Base-by-base conservation (phyloP, 2,888 invertebrate genomes). In the Ennomos quercinarius region DNA sequence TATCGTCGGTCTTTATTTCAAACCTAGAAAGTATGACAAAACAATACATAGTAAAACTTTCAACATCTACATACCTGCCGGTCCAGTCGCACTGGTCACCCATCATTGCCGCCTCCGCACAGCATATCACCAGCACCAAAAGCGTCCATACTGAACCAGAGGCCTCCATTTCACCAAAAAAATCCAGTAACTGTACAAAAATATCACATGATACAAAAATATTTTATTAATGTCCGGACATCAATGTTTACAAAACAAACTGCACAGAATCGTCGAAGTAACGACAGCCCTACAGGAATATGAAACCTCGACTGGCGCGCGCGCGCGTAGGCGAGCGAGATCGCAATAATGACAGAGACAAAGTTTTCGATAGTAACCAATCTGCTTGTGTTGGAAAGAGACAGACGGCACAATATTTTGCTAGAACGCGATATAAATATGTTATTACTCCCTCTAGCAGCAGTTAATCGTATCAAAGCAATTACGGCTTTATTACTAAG, bases 71-170 rank as follows among this genome's bases (percentile, higher is more conserved):
- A 89, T 92, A 95, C 95, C 95, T 95, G 92, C 95, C 95, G 74
- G 93, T 94, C 95, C 95, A 95, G 87, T 95, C 95, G 86, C 95
- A 95, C 80, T 94, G 94, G 80, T 95, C 95, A 74, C 95, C 95
- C 84, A 95, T 93, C 78, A 93, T 89, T 64, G 92, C 92, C 80
- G 94, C 94, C 83, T 93, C 88, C 81, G 85, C 90, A 82, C 80
- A 73, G 70, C 79, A 83, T 67, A 83, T 77, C 73, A 89, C 82
- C 77, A 90, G 81, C 81, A 90, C 76, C 78, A 90, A 58, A 27
- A 27, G 27, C 75, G 86, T 87, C 89, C 89, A 91, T 81, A 88
- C 78, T 71, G 85, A 74, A 68, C 74, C 76, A 74, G 77, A 72
- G 64, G 70, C 68, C 72, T 78, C 72, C 89, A 91, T 91, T 72